Percentiles rank a stretch among this genome's conserved stretches.
Evolutionary conservation across 2,888 invertebrate genomes (phyloP).

Genomic region (Allolobophora icterica): DNA sequence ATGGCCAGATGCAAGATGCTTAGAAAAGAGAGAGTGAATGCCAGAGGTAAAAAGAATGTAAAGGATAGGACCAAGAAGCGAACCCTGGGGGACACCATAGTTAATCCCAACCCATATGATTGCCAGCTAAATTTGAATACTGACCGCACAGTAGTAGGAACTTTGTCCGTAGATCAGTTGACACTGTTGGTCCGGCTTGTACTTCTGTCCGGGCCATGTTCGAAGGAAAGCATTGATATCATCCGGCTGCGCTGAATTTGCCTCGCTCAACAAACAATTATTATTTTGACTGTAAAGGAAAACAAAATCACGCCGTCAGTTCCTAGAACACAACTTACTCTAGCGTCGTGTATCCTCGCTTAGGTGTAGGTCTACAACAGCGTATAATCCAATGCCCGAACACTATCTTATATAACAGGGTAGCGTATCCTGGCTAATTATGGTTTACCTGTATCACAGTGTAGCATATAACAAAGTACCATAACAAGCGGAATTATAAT

Average conservation of each 20-base stretch:
- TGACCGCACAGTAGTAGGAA: slow-evolving; percentile 56
- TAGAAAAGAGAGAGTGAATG: too few relatives aligned
- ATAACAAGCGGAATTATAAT: neutral
- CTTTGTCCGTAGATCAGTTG: slow-evolving; percentile 52
- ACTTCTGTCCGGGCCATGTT: slow-evolving; percentile 53
- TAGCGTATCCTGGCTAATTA: too few relatives aligned
- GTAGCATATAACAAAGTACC: neutral
- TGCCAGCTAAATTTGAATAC: slow-evolving; percentile 37
- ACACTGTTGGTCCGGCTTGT: slow-evolving; percentile 56
- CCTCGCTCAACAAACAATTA: slow-evolving; percentile 38
- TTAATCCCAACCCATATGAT: neutral
- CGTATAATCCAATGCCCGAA: too few relatives aligned
- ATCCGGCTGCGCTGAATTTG: neutral
- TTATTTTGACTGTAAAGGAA: neutral
- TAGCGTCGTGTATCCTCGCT: neutral
- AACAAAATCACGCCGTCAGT: neutral
- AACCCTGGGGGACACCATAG: too few relatives aligned
- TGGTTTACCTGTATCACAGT: neutral
- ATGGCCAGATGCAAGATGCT: too few relatives aligned
- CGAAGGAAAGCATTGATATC: neutral
- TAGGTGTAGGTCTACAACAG: too few relatives aligned
- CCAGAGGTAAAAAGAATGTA: too few relatives aligned
- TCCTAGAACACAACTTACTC: neutral
- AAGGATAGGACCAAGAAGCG: too few relatives aligned
- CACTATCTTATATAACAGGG: too few relatives aligned